Conservation (phyloP, 2,888 invertebrate species). For the Xylophagus ater region DNA sequence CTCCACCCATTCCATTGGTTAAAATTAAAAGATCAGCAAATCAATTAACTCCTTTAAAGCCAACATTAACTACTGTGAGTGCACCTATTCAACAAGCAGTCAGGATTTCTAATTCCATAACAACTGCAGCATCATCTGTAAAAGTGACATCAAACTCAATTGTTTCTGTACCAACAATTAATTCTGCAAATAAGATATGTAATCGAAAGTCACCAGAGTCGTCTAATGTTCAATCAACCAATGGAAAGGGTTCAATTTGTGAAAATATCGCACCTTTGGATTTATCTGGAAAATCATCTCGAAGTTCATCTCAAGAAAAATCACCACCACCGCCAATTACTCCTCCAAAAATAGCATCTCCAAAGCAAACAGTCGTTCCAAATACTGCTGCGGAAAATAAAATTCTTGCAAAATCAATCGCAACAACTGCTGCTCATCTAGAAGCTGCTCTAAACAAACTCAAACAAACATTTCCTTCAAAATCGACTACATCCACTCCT, state of each 20-base stretch:
- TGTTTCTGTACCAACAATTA: conserved; percentile 21
- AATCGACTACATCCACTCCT: conserved; percentile 1
- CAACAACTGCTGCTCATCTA: conserved; percentile 15
- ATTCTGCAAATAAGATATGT: conserved; percentile 20
- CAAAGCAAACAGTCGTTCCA: conserved; percentile 12
- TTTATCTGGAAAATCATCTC: conserved; percentile 39
- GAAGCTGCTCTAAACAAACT: conserved; percentile 36
- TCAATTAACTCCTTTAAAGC: conserved; percentile 18
- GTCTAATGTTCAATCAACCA: no score
- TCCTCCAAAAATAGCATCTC: conserved; percentile 1
- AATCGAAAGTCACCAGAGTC: conserved; percentile 15
- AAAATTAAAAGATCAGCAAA: conserved; percentile 39
- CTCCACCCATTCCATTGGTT: conserved; percentile 44
- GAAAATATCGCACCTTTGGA: conserved; percentile 45
- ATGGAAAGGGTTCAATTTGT: conserved; percentile 30
- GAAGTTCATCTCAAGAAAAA: conserved; percentile 23
- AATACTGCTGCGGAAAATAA: conserved; percentile 6
- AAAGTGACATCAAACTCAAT: conserved; percentile 29
- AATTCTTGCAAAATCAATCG: conserved; percentile 7
- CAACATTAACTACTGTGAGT: conserved; percentile 20
- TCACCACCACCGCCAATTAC: conserved; percentile 18
- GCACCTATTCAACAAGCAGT: conserved; percentile 18
- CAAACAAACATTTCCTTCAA: conserved; percentile 23
- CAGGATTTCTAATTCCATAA: not conserved
- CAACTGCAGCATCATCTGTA: conserved; percentile 18